Evolutionary conservation across 2,797 vertebrate genomes (phyloP), one percentile per base, ranked within the genome.

Genomic region (Tamandua tetradactyla): DNA sequence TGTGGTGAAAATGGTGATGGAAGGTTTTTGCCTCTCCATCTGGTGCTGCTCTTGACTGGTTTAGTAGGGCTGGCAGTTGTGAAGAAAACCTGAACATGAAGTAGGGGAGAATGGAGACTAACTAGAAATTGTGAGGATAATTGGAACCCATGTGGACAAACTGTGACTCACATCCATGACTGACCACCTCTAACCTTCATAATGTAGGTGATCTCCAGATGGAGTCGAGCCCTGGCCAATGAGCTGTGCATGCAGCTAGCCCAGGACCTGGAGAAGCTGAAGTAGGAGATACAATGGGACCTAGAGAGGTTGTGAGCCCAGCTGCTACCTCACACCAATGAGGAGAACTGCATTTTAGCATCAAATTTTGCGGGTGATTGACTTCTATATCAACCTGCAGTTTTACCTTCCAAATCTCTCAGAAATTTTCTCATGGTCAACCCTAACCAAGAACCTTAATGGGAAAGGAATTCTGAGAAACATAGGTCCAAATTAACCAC

Each of bases 71-170:
- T 8, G 61, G 35, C 15, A 66, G 7, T n/a, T 82, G 47, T 30
- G 20, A 27, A 59, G 64, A 64, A 88, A 37, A 30, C 11, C 12
- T 12, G 7, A 83, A 62, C 40, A 52, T 69, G 17, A 93, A 57
- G 3, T 52, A 5, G 25, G 35, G 35, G 88, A 82, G 27, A 95
- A 88, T 61, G 40, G 61, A 30, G 62, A 64, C 71, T 91, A 37
- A 86, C 18, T 88, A 69, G 74, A 95, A 85, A 18, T 86, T 88
- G 17, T 91, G 18, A 93, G 79, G 32, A 76, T 83, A 61, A n/a
- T 11, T 72, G 25, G 32, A 94, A 89, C 9, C 27, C 25, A 10
- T 11, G 8, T 82, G 30, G 10, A 42, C 49, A 80, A 87, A 74
- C 9, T n/a, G 30, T 20, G 94, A 47, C 3, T 20, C 37, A 80